Percentiles rank a stretch among this genome's conserved stretches.
These are phyloP conservation scores for Malurus cyaneus DNA, from an alignment of 2,113 vertebrate genomes.

Conservation along the genomic window DNA sequence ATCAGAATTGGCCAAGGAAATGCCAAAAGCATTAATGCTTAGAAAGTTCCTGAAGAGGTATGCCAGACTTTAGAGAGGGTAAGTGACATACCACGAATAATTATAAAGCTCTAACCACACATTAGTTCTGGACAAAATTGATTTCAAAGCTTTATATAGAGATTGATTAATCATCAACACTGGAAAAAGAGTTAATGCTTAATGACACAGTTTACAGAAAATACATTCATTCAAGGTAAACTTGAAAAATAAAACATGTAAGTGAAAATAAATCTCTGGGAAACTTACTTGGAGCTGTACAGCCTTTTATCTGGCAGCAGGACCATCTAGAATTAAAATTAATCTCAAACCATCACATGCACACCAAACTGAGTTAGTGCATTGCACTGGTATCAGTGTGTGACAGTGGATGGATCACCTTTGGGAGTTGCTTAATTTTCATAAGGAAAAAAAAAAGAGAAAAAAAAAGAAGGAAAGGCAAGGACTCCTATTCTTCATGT, in stretches of 20 bases:
- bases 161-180: neutral
- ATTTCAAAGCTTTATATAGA: neutral
- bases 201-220: neutral
- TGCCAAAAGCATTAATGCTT: neutral
- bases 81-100: neutral
- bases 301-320: neutral
- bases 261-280: neutral
- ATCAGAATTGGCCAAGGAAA: neutral
- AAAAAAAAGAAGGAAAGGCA: no score
- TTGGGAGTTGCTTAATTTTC: neutral
- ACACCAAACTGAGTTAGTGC: neutral
- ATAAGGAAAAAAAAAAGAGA: neutral
- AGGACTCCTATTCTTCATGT: no score
- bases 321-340: neutral
- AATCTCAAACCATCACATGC: neutral
- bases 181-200: neutral
- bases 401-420: neutral
- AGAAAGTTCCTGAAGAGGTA: neutral
- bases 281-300: neutral
- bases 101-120: neutral
- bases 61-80: neutral
- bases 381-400: rapidly evolving
- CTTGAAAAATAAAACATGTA: neutral
- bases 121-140: neutral
- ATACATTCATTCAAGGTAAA: neutral